phyloP scores from a whole-genome alignment of 2,888 invertebrate species.

The Chrysolina oricalcia region DNA sequence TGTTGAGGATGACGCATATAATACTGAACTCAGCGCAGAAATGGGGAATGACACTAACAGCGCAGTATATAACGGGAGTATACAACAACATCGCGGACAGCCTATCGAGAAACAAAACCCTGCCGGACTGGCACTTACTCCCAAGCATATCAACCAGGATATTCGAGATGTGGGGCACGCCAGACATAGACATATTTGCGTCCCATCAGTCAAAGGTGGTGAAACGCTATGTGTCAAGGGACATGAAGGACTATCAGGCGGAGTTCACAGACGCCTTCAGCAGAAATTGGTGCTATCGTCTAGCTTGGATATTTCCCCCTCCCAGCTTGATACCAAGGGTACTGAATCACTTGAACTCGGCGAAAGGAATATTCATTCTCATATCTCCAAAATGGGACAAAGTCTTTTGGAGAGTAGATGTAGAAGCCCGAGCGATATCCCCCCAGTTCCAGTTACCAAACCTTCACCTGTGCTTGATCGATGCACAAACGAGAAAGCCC shows the following conservation, averaged over 20 bases:
- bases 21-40: constrained; percentile 36
- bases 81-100: too few relatives aligned
- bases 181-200: constrained; percentile 52
- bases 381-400: background rate
- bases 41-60: constrained; percentile 30
- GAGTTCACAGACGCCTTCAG: constrained; percentile 48
- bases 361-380: background rate
- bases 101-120: background rate
- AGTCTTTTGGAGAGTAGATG: background rate
- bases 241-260: constrained; percentile 32
- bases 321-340: constrained; percentile 59
- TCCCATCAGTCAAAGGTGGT: constrained; percentile 46
- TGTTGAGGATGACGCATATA: constrained; percentile 17
- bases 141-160: constrained; percentile 33
- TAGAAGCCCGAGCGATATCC: background rate
- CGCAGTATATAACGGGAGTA: background rate
- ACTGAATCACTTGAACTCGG: background rate
- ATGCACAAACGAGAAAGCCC: background rate
- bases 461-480: background rate
- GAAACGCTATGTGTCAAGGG: constrained; percentile 42
- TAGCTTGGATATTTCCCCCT: constrained; percentile 61
- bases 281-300: constrained; percentile 37
- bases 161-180: constrained; percentile 50
- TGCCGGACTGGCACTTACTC: constrained; percentile 51
- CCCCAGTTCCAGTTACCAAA: background rate